Evolutionary conservation across 2,113 vertebrate genomes (phyloP), one percentile per base, ranked within the genome.

Genomic region (Eurystomus gularis): DNA sequence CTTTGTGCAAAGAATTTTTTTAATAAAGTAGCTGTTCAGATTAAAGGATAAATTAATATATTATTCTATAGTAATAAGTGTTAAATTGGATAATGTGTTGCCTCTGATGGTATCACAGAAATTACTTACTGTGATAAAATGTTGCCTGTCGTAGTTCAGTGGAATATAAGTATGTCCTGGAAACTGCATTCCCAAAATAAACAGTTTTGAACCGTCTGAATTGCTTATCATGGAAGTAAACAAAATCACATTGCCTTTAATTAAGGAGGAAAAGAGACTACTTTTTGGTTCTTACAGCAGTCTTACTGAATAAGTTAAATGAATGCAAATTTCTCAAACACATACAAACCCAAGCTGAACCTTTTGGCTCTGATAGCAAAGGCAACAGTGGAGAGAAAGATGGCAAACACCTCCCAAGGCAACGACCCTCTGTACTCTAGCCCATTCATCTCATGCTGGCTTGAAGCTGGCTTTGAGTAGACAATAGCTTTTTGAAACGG

Each of bases 401-500:
- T 29, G 20, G 44, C 11, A 62, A 24, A 81, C 51, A 40, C 31
- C n/a, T 73, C 46, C 9, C 19, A 33, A 54, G 16, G 40, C n/a
- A 13, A 35, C 6, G 4, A 71, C 25, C 25, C n/a, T 85, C 13
- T 20, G 10, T 90, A 17, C 82, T 90, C 39, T n/a, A 42, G 70
- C 54, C 60, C 83, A 86, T 60, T 42, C 16, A 0, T 64, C 68
- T 76, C 77, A 10, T 24, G 72, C 68, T 70, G 69, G 16, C 75
- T 78, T 86, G 71, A 72, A 91, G 58, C 58, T 84, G 72, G 78
- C 62, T 84, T 94, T 90, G 77, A 88, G 31, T 5, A 72, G 75
- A 44, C 49, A n/a, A 33, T 68, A 93, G 92, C 95, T 97, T 86
- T 93, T 94, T 44, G 44, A 97, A 97, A 95, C 80, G 65, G n/a